Conservation (phyloP, 2,888 invertebrate species). For the Nomada hirtipes region DNA sequence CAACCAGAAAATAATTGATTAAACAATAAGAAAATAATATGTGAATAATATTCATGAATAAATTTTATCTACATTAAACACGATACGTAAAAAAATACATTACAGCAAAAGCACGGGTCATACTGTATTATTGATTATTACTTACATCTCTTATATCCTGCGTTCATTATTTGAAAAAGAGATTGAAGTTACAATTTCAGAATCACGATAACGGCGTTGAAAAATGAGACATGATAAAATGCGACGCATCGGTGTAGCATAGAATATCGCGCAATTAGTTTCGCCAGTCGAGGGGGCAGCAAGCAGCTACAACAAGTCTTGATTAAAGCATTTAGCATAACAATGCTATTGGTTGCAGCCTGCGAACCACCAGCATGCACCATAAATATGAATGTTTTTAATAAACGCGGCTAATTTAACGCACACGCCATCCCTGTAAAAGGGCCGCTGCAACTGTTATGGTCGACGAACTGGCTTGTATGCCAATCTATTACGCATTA, state of each 20-base stretch:
- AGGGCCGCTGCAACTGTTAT: slow-evolving; percentile 32
- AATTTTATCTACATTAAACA: too few relatives aligned
- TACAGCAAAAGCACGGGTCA: too few relatives aligned
- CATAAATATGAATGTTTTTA: slow-evolving; percentile 69
- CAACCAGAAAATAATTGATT: neutral
- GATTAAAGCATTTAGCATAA: slow-evolving; percentile 77
- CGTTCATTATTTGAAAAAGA: neutral
- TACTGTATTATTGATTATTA: too few relatives aligned
- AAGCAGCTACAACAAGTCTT: slow-evolving; percentile 52
- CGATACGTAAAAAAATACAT: too few relatives aligned
- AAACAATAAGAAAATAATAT: too few relatives aligned
- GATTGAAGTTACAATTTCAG: neutral
- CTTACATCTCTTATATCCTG: too few relatives aligned
- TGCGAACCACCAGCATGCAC: slow-evolving; percentile 7
- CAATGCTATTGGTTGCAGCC: slow-evolving; percentile 68
- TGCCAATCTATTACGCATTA: slow-evolving; percentile 5
- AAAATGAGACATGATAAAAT: neutral
- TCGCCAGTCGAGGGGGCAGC: slow-evolving; percentile 39
- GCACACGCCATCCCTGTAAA: slow-evolving; percentile 16
- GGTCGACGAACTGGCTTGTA: slow-evolving; percentile 11
- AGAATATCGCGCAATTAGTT: slow-evolving; percentile 39
- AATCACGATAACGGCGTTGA: neutral
- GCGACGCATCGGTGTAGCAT: neutral
- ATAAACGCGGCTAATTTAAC: slow-evolving; percentile 68
- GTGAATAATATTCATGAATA: too few relatives aligned